Evolutionary conservation across 2,113 vertebrate species (phyloP).

Genomic region (Hypocryptadius cinnamomeus): DNA sequence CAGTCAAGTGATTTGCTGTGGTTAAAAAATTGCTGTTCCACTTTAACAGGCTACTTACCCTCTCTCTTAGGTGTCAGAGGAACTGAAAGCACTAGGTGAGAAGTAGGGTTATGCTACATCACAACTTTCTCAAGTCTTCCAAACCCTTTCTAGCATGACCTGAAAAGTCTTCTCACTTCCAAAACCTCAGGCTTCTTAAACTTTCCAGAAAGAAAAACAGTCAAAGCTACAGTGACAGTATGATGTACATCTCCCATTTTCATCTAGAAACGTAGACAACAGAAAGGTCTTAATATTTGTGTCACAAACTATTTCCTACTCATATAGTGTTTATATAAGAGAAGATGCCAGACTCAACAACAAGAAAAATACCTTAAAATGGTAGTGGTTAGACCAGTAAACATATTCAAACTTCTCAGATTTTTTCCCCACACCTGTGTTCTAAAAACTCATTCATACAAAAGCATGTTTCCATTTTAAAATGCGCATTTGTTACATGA

Average conservation of each 20-base stretch:
- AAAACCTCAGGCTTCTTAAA: neutral
- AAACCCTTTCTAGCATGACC: neutral
- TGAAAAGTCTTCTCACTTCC: neutral
- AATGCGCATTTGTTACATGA: neutral
- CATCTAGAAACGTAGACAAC: neutral
- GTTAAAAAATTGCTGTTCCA: neutral
- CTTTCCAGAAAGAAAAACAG: neutral
- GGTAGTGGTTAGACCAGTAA: neutral
- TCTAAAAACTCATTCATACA: neutral
- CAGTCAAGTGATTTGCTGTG: neutral
- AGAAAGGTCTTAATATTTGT: neutral
- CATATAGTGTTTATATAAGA: neutral
- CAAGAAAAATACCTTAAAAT: neutral
- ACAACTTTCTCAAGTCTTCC: neutral
- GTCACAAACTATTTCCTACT: neutral
- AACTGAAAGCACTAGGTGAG: neutral
- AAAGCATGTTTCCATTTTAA: neutral
- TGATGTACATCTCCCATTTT: neutral
- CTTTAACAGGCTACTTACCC: neutral
- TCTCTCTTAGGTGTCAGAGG: neutral
- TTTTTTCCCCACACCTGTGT: neutral
- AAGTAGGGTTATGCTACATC: neutral
- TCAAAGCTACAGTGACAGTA: neutral
- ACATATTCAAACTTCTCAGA: neutral
- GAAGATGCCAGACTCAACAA: neutral